Conservation (phyloP, 2,888 invertebrate genomes). For the Leptinotarsa rubiginosa region DNA sequence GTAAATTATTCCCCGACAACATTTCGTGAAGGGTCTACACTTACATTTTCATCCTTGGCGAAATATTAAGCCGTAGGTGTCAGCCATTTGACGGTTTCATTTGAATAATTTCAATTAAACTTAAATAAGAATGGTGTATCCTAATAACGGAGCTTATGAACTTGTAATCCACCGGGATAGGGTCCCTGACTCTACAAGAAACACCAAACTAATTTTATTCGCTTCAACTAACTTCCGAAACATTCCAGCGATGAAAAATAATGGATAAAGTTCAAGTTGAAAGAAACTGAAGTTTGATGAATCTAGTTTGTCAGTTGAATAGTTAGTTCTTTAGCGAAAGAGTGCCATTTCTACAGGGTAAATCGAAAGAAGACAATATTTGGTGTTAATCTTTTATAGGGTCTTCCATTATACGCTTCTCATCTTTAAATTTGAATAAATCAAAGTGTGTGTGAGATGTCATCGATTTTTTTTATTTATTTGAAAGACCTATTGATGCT, state of each 20-base stretch:
- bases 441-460: too few species aligned
- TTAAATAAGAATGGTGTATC: constrained; percentile 42
- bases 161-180: constrained; percentile 38
- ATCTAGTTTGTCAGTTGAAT: constrained; percentile 16
- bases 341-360: too few species aligned
- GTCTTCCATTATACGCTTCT: too few species aligned
- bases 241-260: constrained; percentile 22
- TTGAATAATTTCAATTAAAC: constrained; percentile 54
- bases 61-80: constrained; percentile 33
- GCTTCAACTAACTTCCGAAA: constrained; percentile 31
- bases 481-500: too few species aligned
- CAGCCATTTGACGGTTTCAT: constrained; percentile 42
- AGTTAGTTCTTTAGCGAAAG: not conserved
- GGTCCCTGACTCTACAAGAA: constrained; percentile 39
- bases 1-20: too few species aligned
- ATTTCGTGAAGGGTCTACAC: too few species aligned
- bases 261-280: constrained; percentile 8
- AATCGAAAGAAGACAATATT: too few species aligned
- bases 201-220: constrained; percentile 40
- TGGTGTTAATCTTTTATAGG: too few species aligned
- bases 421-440: too few species aligned
- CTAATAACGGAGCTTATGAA: constrained; percentile 44
- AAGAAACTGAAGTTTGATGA: not conserved
- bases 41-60: not conserved
- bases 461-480: too few species aligned